A percentile compares a stretch with the other conserved stretches of the same genome.
These are phyloP conservation scores for Monarcha castaneiventris DNA, from an alignment of 2,113 vertebrate species.

Conservation along the genomic window DNA sequence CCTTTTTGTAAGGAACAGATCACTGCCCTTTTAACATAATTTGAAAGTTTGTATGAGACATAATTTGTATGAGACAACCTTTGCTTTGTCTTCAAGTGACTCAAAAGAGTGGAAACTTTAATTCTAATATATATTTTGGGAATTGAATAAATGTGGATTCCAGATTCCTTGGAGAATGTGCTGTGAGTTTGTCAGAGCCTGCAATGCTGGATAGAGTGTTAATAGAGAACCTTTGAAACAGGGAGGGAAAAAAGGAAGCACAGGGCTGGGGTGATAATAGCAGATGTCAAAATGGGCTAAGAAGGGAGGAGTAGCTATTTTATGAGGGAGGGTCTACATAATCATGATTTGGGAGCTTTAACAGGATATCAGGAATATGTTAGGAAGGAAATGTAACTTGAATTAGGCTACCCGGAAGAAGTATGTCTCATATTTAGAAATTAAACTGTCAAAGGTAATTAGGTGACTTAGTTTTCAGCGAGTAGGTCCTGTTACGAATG, in stretches of 20 bases:
- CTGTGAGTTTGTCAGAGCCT: not conserved
- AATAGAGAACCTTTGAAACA: not conserved
- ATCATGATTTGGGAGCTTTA: not conserved
- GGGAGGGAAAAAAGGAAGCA: not conserved
- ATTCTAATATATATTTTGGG: not conserved
- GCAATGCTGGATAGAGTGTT: not conserved
- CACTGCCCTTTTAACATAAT: not conserved
- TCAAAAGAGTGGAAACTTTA: not conserved
- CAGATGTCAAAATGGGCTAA: not conserved
- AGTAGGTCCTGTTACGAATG: not conserved
- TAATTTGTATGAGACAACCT: not conserved
- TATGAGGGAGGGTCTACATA: fast-evolving
- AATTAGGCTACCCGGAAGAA: not conserved
- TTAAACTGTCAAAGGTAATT: not conserved
- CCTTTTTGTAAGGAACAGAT: not conserved
- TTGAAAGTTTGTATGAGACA: not conserved
- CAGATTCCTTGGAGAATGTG: not conserved
- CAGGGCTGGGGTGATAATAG: not conserved
- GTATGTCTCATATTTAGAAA: not conserved
- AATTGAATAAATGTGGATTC: not conserved
- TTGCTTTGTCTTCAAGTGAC: not conserved
- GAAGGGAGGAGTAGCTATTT: not conserved
- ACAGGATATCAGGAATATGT: not conserved
- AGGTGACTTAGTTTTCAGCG: not conserved
- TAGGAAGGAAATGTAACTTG: not conserved